Percentiles rank a stretch among this genome's conserved stretches.
Evolutionary conservation across 2,113 vertebrate genomes (phyloP).

Genomic region (Microtus ochrogaster): DNA sequence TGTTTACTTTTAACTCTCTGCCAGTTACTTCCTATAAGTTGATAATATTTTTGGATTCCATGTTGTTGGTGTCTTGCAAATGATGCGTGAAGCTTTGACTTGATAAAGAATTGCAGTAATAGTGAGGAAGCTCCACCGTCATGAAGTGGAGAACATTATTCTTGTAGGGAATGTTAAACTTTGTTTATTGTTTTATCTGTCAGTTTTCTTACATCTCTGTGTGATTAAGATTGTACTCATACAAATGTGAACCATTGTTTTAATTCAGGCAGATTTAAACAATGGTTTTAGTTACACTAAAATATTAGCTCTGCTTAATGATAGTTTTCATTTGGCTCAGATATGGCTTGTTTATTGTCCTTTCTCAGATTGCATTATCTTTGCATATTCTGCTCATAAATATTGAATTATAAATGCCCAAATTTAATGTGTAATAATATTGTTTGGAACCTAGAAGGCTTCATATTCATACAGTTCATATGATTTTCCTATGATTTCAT

Average conservation of each 20-base stretch:
- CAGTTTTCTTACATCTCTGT: conserved; percentile 38
- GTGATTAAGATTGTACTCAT: background rate
- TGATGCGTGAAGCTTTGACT: background rate
- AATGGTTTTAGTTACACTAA: background rate
- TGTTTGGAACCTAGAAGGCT: background rate
- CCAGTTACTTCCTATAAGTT: background rate
- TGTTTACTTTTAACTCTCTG: background rate
- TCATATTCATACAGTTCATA: background rate
- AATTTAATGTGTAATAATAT: conserved; percentile 21
- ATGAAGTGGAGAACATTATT: conserved; percentile 5
- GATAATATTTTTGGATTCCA: background rate
- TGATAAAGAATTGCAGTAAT: background rate
- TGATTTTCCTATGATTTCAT: background rate
- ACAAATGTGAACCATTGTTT: background rate
- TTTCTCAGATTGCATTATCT: conserved; percentile 9
- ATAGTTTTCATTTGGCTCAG: background rate
- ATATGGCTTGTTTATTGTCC: background rate
- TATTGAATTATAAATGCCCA: conserved; percentile 19
- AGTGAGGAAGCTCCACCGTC: background rate
- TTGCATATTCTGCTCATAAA: background rate
- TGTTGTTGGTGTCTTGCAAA: background rate
- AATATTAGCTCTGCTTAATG: background rate
- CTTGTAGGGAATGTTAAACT: conserved; percentile 27
- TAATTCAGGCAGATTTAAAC: background rate
- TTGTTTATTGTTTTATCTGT: conserved; percentile 25